These are phyloP conservation scores for Mormoops blainvillei DNA, from an alignment of 2,113 vertebrate genomes.

Conservation along the genomic window DNA sequence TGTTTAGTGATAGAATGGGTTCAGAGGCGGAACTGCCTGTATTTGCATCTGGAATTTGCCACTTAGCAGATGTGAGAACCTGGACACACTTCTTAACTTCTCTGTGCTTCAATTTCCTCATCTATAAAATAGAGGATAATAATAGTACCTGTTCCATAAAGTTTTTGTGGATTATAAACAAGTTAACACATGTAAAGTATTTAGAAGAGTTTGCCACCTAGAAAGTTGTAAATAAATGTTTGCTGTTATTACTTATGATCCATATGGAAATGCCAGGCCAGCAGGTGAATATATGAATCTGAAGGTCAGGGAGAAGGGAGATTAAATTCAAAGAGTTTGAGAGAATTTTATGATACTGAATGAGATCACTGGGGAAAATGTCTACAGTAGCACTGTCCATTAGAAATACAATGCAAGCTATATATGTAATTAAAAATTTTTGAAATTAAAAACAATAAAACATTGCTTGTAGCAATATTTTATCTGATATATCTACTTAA, in stretches of 20 bases:
- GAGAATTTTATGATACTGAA: not conserved
- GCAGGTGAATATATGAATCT: not conserved
- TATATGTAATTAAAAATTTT: not conserved
- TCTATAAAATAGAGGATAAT: not conserved
- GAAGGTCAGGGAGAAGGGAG: not conserved
- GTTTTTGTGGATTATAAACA: not conserved
- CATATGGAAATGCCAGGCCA: not conserved
- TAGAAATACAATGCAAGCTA: not conserved
- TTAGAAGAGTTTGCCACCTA: not conserved
- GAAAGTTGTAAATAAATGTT: not conserved
- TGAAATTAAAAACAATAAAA: not conserved
- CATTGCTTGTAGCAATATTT: not conserved
- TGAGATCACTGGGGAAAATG: not conserved
- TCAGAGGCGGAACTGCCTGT: not conserved
- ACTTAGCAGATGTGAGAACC: not conserved
- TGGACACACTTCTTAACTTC: not conserved
- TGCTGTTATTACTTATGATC: not conserved
- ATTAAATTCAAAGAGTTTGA: not conserved
- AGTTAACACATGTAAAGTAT: not conserved
- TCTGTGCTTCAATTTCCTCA: not conserved
- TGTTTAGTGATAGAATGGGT: not conserved
- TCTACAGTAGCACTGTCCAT: not conserved
- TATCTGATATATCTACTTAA: no score
- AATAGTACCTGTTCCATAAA: not conserved
- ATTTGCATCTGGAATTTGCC: not conserved